A percentile compares a stretch with the other conserved stretches of the same genome.
These are phyloP conservation scores for Isaurus tuberculatus DNA, from an alignment of 92 coral and sea anemone genomes.

Conservation along the genomic window DNA sequence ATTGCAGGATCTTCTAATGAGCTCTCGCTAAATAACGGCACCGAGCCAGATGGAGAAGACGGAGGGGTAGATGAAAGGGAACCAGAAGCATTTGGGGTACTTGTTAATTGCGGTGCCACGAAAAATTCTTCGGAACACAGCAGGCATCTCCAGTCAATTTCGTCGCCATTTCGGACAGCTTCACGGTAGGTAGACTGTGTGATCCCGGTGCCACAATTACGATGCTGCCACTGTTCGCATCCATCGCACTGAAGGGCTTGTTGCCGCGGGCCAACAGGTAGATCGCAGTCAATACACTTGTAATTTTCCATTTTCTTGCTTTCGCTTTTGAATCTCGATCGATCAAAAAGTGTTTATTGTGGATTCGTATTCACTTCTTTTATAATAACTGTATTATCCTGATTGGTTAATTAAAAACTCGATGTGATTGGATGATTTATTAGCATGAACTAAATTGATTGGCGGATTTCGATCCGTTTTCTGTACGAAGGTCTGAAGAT, in stretches of 20 bases:
- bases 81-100: background rate
- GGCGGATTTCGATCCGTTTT: constrained; percentile 3
- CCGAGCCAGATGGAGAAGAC: no score
- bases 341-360: constrained; percentile 6
- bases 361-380: constrained; percentile 4
- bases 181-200: constrained; percentile 36
- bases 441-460: constrained; percentile 6
- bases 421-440: constrained; percentile 1
- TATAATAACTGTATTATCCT: constrained; percentile 5
- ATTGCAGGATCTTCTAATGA: no score
- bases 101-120: background rate
- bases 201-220: constrained; percentile 54
- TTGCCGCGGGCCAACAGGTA: constrained; percentile 40
- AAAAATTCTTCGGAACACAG: constrained; percentile 13
- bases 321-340: constrained; percentile 32
- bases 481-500: background rate
- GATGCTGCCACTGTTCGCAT: constrained; percentile 54
- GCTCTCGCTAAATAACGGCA: no score
- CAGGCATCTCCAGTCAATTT: constrained; percentile 51
- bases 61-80: no score
- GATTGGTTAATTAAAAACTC: constrained; percentile 6
- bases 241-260: constrained; percentile 57
- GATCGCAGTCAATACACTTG: constrained; percentile 37
- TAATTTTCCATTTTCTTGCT: constrained; percentile 29
- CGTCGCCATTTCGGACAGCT: constrained; percentile 30